Base-by-base conservation (phyloP, 2,113 vertebrate genomes). In the Indri indri region DNA sequence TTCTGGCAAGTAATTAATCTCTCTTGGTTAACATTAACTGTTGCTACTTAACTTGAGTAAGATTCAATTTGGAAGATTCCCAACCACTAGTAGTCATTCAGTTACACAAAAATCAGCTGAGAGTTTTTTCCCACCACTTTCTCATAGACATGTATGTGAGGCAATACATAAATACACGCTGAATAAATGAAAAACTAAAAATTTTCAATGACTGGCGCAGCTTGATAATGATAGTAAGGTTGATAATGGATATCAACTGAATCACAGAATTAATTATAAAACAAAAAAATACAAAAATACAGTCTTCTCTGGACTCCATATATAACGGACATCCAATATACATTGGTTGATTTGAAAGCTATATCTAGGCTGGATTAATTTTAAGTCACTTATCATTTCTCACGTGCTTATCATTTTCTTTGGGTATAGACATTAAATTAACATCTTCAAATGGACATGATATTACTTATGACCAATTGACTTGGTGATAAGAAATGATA, bases 21-120 rank as follows among this genome's bases (percentile, higher is more conserved):
- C 71, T 83, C 42, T 91, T 57, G 85, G 73, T 88, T 92, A 90
- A 87, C 86, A 54, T 87, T 91, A 90, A 89, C 50, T 27, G 18
- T 34, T 32, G 12, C 50, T 63, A 9, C 68, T 92, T 91, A 73
- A 80, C 61, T 57, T 71, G 96, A 84, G 54, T 93, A 54, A 81
- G 66, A 50, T 57, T 90, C 22, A 68, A 0, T 87, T 14, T 74
- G 88, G 82, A 95, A 92, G 92, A 52, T 30, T 61, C 50, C 63
- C 84, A 81, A 87, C 34, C 54, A 86, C 30, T 32, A 86, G 84
- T 25, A 79, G 66, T 73, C 66, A 66, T 66, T 76, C n/a, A 63
- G 59, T 85, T 30, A 52, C 22, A 50, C 2, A 30, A 83, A 94
- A 82, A 50, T 63, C 32, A 74, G 40, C 50, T 32, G 84, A 40